Conservation (phyloP, 2,888 invertebrate genomes). For the Hofmannophila pseudospretella region DNA sequence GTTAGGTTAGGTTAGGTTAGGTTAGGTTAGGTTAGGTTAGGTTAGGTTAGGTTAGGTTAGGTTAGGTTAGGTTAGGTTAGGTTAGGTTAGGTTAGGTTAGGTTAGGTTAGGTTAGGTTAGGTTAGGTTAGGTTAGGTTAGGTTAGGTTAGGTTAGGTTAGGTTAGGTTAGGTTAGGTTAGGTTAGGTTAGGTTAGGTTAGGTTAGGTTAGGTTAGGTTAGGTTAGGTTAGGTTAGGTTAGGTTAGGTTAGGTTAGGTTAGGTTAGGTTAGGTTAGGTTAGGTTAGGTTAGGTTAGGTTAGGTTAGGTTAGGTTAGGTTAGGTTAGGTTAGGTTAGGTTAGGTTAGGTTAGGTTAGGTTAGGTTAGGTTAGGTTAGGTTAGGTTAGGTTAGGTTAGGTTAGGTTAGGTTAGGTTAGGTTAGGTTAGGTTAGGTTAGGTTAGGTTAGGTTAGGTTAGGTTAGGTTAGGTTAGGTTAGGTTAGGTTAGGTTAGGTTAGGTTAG, state of each 20-base stretch:
- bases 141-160: conserved; percentile 14
- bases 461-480: conserved; percentile 9
- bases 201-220: conserved; percentile 12
- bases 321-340: conserved; percentile 7
- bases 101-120: no score
- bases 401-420: conserved; percentile 7
- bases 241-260: conserved; percentile 11
- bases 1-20: conserved; percentile 6
- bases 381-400: conserved; percentile 7
- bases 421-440: conserved; percentile 7
- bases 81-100: conserved; percentile 6
- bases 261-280: conserved; percentile 11
- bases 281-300: conserved; percentile 11
- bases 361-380: conserved; percentile 7
- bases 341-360: conserved; percentile 5
- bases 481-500: conserved; percentile 9
- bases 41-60: conserved; percentile 17
- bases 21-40: conserved; percentile 4
- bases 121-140: conserved; percentile 15
- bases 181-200: conserved; percentile 7
- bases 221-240: conserved; percentile 11
- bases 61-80: conserved; percentile 9
- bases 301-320: conserved; percentile 10
- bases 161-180: conserved; percentile 7
- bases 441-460: conserved; percentile 8